A percentile compares a stretch with the other conserved stretches of the same genome.
Evolutionary conservation across 2,797 vertebrate genomes (phyloP).

Genomic region (Galaxias olidus): DNA sequence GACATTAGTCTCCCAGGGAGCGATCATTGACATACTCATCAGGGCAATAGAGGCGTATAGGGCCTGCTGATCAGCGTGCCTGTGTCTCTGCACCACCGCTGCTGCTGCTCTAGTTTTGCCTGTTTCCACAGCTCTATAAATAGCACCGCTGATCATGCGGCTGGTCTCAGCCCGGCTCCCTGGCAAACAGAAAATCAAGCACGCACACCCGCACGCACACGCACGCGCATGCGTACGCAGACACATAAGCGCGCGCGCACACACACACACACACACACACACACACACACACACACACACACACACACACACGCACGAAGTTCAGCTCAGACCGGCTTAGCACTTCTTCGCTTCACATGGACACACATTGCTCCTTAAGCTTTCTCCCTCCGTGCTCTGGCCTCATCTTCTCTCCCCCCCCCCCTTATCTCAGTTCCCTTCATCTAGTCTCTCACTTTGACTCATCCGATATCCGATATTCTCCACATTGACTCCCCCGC

Average conservation of each 20-base stretch:
- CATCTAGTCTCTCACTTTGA: constrained; percentile 1
- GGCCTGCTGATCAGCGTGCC: not conserved
- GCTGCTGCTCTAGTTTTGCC: constrained; percentile 56
- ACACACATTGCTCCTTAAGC: not conserved
- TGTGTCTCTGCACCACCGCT: constrained; percentile 44
- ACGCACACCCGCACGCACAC: not conserved
- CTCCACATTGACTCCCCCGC: not conserved
- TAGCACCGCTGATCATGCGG: constrained; percentile 66
- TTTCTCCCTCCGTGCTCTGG: not conserved
- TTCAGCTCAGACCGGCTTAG: no score
- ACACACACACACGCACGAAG: not conserved
- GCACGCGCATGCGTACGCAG: not conserved
- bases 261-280: constrained; percentile 3
- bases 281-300: not conserved
- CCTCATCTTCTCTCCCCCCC: not conserved
- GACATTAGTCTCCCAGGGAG: no score
- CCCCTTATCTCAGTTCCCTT: not conserved
- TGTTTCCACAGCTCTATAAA: constrained; percentile 75
- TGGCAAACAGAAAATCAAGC: not conserved
- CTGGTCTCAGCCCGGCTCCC: constrained; percentile 41
- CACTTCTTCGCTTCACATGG: not conserved
- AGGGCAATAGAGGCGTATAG: no score
- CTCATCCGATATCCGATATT: no score
- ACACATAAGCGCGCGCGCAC: not conserved
- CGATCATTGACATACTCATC: no score